Conservation (phyloP, 2,888 invertebrate genomes). For the Tachina lurida region DNA sequence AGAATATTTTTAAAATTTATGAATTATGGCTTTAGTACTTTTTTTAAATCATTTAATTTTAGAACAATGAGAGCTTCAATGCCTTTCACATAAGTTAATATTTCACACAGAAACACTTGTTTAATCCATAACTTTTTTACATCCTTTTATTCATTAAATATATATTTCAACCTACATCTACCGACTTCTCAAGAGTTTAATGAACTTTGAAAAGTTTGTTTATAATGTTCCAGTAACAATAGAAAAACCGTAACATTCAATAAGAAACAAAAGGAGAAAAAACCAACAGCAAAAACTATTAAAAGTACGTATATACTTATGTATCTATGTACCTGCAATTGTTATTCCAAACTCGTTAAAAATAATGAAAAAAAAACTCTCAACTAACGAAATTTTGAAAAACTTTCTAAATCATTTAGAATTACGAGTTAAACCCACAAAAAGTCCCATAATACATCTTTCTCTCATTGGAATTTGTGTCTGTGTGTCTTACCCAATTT, state of each 20-base stretch:
- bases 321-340: slow-evolving; percentile 21
- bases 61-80: too few species aligned
- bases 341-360: slow-evolving; percentile 65
- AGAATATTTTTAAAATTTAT: too few species aligned
- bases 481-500: neutral
- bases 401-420: slow-evolving; percentile 66
- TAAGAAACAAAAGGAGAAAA: slow-evolving; percentile 25
- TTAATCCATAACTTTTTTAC: neutral
- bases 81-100: too few species aligned
- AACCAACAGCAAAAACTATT: neutral
- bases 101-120: too few species aligned
- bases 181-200: slow-evolving; percentile 21
- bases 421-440: slow-evolving; percentile 2
- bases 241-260: slow-evolving; percentile 13
- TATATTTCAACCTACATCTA: neutral
- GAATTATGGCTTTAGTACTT: too few species aligned
- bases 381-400: slow-evolving; percentile 19
- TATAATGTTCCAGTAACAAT: neutral
- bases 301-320: neutral
- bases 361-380: slow-evolving; percentile 37
- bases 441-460: slow-evolving; percentile 14
- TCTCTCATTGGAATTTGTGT: slow-evolving; percentile 26
- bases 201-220: slow-evolving; percentile 36
- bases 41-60: too few species aligned
- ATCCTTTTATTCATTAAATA: neutral